These are phyloP conservation scores for Gortyna flavago DNA, from an alignment of 2,888 invertebrate species.

Conservation along the genomic window DNA sequence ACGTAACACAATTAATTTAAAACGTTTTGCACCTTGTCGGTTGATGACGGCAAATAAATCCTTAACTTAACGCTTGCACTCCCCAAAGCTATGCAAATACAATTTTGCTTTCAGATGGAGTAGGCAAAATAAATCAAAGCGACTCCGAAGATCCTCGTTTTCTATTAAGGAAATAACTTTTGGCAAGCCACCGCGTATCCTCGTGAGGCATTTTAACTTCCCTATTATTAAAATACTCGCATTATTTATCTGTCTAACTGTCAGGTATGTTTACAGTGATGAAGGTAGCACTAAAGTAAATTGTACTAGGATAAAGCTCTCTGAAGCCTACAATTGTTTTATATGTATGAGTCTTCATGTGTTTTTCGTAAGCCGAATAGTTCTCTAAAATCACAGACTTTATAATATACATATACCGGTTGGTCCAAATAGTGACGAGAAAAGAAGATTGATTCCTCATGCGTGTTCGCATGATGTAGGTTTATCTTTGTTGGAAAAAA, in stretches of 20 bases:
- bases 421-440: too few relatives aligned
- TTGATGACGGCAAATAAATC: background rate
- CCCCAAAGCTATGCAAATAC: background rate
- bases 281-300: background rate
- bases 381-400: too few relatives aligned
- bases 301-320: background rate
- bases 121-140: background rate
- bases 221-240: background rate
- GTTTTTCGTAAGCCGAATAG: too few relatives aligned
- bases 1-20: background rate
- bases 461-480: background rate
- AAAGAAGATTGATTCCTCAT: too few relatives aligned
- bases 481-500: slow-evolving; percentile 10
- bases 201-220: background rate
- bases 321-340: background rate
- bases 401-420: too few relatives aligned
- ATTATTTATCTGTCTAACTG: too few relatives aligned
- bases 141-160: background rate
- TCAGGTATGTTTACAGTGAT: background rate
- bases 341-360: too few relatives aligned
- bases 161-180: slow-evolving; percentile 1
- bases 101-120: background rate
- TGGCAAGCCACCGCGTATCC: background rate
- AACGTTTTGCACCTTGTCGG: background rate
- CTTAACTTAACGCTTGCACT: background rate